A percentile compares a stretch with the other conserved stretches of the same genome.
Evolutionary conservation across 2,113 vertebrate species (phyloP).

Genomic region (Atrichornis clamosus): DNA sequence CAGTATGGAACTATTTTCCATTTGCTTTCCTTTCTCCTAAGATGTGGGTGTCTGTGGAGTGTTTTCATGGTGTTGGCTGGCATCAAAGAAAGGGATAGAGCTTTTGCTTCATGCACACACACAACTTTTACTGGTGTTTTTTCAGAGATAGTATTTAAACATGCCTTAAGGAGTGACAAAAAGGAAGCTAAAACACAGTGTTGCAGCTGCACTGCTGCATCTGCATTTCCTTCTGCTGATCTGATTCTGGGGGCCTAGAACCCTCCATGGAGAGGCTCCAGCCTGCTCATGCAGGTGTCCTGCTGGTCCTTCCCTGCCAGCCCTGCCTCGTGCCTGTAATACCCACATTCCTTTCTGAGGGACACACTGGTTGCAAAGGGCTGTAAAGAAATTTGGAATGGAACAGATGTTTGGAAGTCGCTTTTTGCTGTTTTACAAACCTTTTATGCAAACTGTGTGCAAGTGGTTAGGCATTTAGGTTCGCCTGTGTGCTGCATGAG

Average conservation of each 20-base stretch:
- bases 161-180: neutral
- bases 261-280: neutral
- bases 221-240: neutral
- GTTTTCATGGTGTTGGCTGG: neutral
- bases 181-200: neutral
- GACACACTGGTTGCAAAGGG: neutral
- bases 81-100: neutral
- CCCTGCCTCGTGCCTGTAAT: rapidly evolving
- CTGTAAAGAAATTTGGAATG: neutral
- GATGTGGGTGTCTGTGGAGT: neutral
- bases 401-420: neutral
- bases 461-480: rapidly evolving
- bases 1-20: neutral
- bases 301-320: neutral
- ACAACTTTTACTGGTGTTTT: neutral
- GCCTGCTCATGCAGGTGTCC: neutral
- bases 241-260: neutral
- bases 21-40: neutral
- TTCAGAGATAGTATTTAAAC: neutral
- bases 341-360: neutral
- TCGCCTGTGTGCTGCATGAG: neutral
- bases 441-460: neutral
- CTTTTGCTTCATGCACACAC: neutral
- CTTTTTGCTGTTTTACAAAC: neutral
- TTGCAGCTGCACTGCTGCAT: neutral